Conservation (phyloP, 2,888 invertebrate genomes). For the Athetis lepigone region DNA sequence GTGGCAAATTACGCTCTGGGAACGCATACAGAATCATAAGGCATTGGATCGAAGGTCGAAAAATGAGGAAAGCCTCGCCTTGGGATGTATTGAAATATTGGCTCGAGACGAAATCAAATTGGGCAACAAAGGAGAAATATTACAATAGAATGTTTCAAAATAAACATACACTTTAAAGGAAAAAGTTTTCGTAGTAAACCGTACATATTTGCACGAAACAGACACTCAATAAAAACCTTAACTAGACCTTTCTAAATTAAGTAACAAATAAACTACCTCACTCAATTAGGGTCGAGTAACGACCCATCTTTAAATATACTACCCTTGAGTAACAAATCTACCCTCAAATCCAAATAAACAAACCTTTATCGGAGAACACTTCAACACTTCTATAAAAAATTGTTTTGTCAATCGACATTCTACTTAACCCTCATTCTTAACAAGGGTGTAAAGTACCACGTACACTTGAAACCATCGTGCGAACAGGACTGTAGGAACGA, state of each 20-base stretch:
- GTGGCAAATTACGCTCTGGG: constrained; percentile 43
- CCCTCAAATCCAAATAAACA: constrained; percentile 38
- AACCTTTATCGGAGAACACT: constrained; percentile 41
- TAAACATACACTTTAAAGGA: constrained; percentile 1
- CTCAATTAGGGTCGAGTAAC: constrained; percentile 18
- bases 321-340: constrained; percentile 8
- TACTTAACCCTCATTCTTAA: constrained; percentile 48
- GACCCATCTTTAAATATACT: constrained; percentile 15
- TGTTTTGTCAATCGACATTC: constrained; percentile 46
- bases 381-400: constrained; percentile 43
- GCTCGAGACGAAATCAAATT: constrained; percentile 18
- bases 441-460: constrained; percentile 52
- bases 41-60: constrained; percentile 26
- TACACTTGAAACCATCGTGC: constrained; percentile 43
- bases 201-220: background rate
- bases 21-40: constrained; percentile 46
- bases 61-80: constrained; percentile 32
- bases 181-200: background rate
- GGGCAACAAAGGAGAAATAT: constrained; percentile 21
- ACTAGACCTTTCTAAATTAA: constrained; percentile 23
- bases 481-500: constrained; percentile 44
- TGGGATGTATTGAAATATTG: constrained; percentile 47
- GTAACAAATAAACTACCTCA: constrained; percentile 18
- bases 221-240: constrained; percentile 19
- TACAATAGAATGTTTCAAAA: constrained; percentile 2